Conservation (phyloP, 1,140 invertebrate species). For the Melanaphis sacchari region DNA sequence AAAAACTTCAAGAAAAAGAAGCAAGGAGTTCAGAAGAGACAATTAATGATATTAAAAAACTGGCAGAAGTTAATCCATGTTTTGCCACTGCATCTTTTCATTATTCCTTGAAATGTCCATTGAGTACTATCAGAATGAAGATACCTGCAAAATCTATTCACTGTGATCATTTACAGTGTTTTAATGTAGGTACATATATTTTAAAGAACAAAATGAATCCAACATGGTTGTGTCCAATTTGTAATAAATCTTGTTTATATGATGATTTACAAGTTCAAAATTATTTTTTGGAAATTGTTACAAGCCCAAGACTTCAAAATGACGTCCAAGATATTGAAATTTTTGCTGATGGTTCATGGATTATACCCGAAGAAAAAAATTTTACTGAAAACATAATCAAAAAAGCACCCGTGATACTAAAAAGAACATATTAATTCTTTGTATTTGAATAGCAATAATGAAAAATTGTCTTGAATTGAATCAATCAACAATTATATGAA, state of each 20-base stretch:
- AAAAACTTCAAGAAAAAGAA: constrained; percentile 84
- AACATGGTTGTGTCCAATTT: constrained; percentile 98
- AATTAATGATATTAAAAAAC: constrained; percentile 62
- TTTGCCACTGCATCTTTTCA: constrained; percentile 47
- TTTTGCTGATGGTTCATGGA: constrained; percentile 51
- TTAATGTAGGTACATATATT: constrained; percentile 92
- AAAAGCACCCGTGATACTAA: not conserved
- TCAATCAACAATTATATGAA: too few species aligned
- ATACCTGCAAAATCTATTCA: constrained; percentile 88
- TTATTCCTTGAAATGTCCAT: constrained; percentile 70
- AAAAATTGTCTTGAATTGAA: too few species aligned
- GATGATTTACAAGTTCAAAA: constrained; percentile 50
- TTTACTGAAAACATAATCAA: not conserved
- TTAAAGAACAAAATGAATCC: constrained; percentile 99
- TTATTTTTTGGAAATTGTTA: constrained; percentile 48
- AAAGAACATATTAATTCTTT: too few species aligned
- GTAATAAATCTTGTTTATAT: constrained; percentile 73
- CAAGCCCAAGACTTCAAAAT: not conserved
- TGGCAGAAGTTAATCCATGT: constrained; percentile 36
- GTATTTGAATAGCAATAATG: too few species aligned
- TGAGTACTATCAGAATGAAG: constrained; percentile 93
- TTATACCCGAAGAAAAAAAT: constrained; percentile 22
- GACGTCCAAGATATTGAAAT: constrained; percentile 37
- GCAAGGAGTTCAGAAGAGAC: constrained; percentile 88
- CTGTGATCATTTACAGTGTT: constrained; percentile 96